Evolutionary conservation across 2,888 invertebrate genomes (phyloP).

Genomic region (Napeogenes inachia): DNA sequence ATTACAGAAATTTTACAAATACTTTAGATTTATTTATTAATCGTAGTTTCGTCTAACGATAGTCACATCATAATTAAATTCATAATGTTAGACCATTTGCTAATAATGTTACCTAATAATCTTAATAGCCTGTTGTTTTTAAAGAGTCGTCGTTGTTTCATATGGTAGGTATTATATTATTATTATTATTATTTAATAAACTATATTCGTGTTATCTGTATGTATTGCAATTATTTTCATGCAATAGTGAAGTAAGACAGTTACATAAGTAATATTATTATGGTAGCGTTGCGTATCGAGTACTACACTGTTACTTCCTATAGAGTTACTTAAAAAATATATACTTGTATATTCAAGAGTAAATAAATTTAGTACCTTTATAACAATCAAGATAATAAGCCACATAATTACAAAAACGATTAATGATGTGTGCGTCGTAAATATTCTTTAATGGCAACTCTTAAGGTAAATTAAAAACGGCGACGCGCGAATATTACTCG

Average conservation of each 20-base stretch:
- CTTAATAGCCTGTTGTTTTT: background rate
- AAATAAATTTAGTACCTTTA: background rate
- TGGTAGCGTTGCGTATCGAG: background rate
- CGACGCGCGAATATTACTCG: background rate
- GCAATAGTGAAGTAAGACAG: constrained; percentile 1
- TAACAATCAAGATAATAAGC: background rate
- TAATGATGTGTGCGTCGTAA: background rate
- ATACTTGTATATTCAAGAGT: too few relatives aligned
- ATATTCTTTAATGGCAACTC: background rate
- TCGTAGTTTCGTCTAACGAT: too few relatives aligned
- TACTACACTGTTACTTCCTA: background rate
- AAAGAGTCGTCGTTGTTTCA: too few relatives aligned
- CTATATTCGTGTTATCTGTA: too few relatives aligned
- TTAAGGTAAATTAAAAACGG: constrained; percentile 1
- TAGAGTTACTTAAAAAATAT: background rate
- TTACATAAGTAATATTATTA: background rate
- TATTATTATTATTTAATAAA: too few relatives aligned
- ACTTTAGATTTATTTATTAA: too few relatives aligned
- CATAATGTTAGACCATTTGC: background rate
- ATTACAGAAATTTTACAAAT: too few relatives aligned
- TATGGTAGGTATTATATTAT: too few relatives aligned
- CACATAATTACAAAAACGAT: background rate
- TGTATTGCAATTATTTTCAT: background rate
- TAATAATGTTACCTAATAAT: background rate
- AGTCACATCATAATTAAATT: background rate